Evolutionary conservation across 1,140 invertebrate genomes (phyloP).

Genomic region (Phymastichus coffea): DNA sequence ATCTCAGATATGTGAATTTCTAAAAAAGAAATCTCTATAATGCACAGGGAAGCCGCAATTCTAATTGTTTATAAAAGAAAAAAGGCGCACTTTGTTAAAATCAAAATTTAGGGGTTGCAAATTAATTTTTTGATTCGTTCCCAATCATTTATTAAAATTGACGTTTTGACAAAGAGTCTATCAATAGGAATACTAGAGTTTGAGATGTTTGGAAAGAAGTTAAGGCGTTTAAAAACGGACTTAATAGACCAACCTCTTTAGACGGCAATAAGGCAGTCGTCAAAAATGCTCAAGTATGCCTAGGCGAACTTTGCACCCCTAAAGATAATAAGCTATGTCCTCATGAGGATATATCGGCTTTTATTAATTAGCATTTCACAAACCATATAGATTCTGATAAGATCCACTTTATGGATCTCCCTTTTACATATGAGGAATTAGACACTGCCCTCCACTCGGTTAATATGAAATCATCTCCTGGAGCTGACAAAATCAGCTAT

Average conservation of each 20-base stretch:
- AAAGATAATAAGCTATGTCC: not conserved
- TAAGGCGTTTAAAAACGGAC: not conserved
- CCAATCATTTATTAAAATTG: too few species aligned
- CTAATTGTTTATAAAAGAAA: too few species aligned
- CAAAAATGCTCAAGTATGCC: not conserved
- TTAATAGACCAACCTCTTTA: constrained; percentile 21
- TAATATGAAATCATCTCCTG: constrained; percentile 24
- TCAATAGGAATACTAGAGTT: too few species aligned
- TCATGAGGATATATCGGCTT: not conserved
- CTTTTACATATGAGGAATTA: constrained; percentile 18
- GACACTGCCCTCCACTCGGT: not conserved
- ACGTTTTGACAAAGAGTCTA: too few species aligned
- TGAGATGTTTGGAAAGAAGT: too few species aligned
- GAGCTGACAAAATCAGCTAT: constrained; percentile 32
- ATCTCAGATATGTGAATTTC: too few species aligned
- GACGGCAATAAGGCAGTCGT: too few species aligned
- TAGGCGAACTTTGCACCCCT: not conserved
- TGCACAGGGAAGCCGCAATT: too few species aligned
- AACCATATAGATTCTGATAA: not conserved
- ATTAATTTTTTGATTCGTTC: too few species aligned
- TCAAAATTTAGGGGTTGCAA: too few species aligned
- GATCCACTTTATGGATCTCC: not conserved
- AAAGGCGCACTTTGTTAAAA: too few species aligned
- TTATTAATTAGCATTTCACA: not conserved
- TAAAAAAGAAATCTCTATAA: too few species aligned